Percentiles rank a stretch among this genome's conserved stretches.
Evolutionary conservation across 2,888 invertebrate species (phyloP).

Genomic region (Entomobrya multifasciata): DNA sequence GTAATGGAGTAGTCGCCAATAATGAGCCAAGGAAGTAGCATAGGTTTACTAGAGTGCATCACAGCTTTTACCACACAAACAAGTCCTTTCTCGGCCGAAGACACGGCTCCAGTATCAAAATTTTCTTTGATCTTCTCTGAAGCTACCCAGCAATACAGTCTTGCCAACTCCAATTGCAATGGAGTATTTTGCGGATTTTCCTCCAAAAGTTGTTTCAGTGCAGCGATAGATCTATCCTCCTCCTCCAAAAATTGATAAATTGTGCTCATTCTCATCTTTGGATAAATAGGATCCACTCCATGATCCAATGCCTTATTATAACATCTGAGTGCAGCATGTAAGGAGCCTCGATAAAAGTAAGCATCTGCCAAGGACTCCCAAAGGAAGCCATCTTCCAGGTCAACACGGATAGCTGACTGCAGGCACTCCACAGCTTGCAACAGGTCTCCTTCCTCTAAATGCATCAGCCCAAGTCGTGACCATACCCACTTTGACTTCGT

Average conservation of each 20-base stretch:
- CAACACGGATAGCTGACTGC: constrained; percentile 83
- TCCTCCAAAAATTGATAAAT: constrained; percentile 88
- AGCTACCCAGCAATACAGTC: constrained; percentile 89
- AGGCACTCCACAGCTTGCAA: constrained; percentile 89
- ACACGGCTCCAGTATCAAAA: constrained; percentile 87
- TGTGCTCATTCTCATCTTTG: constrained; percentile 88
- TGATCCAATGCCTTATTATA: constrained; percentile 89
- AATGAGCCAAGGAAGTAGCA: constrained; percentile 85
- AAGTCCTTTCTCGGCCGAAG: constrained; percentile 87
- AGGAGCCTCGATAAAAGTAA: constrained; percentile 93
- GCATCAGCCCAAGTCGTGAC: constrained; percentile 91
- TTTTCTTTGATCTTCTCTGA: constrained; percentile 86
- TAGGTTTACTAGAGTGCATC: constrained; percentile 50
- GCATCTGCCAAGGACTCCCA: constrained; percentile 96
- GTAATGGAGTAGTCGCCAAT: constrained; percentile 86
- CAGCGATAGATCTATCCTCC: constrained; percentile 87
- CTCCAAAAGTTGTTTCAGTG: constrained; percentile 85
- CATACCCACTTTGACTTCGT: constrained; percentile 87
- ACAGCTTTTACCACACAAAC: constrained; percentile 80
- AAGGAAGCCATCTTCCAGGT: constrained; percentile 86
- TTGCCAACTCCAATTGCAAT: constrained; percentile 90
- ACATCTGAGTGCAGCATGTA: constrained; percentile 92
- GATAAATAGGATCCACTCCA: constrained; percentile 86
- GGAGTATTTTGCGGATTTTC: constrained; percentile 85
- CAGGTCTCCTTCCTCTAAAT: constrained; percentile 88